phyloP scores from a whole-genome alignment of 2,888 invertebrate genomes.

The Tachina fera region DNA sequence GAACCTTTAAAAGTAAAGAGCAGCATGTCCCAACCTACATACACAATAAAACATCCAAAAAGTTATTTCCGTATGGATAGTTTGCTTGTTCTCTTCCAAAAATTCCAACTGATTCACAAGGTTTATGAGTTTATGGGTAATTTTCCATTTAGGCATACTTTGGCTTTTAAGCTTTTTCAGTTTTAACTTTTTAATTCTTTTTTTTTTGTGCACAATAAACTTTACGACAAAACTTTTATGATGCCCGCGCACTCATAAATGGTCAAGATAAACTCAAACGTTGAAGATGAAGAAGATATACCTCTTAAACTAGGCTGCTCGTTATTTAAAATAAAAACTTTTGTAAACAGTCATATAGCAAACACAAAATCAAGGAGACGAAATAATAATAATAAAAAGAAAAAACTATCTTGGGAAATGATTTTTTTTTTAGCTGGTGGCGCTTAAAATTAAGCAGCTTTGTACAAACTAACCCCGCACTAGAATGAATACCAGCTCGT shows the following conservation, averaged over 20 bases:
- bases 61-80: background rate
- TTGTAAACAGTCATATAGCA: background rate
- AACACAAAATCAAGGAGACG: slow-evolving; percentile 35
- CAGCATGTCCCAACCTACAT: slow-evolving; percentile 37
- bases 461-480: slow-evolving; percentile 48
- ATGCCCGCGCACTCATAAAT: slow-evolving; percentile 67
- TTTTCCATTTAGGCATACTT: slow-evolving; percentile 66
- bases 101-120: slow-evolving; percentile 52
- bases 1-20: slow-evolving; percentile 14
- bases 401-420: slow-evolving; percentile 49
- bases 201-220: slow-evolving; percentile 53
- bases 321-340: slow-evolving; percentile 46
- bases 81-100: background rate
- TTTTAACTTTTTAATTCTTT: slow-evolving; percentile 2
- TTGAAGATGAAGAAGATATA: background rate
- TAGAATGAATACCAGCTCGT: slow-evolving; percentile 30
- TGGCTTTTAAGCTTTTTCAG: slow-evolving; percentile 38
- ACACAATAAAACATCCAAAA: slow-evolving; percentile 5
- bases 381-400: slow-evolving; percentile 25
- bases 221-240: slow-evolving; percentile 70
- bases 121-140: slow-evolving; percentile 72
- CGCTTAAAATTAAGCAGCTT: slow-evolving; percentile 75
- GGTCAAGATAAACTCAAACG: slow-evolving; percentile 39
- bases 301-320: slow-evolving; percentile 29
- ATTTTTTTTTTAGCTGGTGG: slow-evolving; percentile 74